Base-by-base conservation (phyloP, 2,113 vertebrate species). In the Heptranchias perlo region DNA sequence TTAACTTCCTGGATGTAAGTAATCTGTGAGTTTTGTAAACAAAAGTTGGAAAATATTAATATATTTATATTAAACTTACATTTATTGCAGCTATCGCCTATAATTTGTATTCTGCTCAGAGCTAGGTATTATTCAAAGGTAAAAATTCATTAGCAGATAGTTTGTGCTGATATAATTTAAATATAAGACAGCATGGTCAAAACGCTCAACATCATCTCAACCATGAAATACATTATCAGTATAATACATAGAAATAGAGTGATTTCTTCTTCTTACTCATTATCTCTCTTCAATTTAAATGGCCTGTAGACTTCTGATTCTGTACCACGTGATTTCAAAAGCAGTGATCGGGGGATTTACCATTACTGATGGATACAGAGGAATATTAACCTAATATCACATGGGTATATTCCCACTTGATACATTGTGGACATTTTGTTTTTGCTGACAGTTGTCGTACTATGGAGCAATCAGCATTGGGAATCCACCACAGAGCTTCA, bases 401-500 rank as follows among this genome's bases (percentile, higher is more conserved):
- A 23, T 95, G 61, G 61, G 1, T 47, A 25, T 5, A 47, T 62
- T 47, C 16, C 23, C n/a, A 25, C 25, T 67, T 62, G 64, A 73
- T 4, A 39, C 23, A 52, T 28, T 31, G 35, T 73, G 14, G 21
- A 23, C 14, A 28, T 4, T 35, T 78, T 31, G 1, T 84, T 61
- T 31, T 62, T 89, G 62, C 52, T 21, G 76, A 58, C 96, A 96
- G 89, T 21, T 92, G 89, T 39, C 89, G 7, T 99, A 99, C 96
- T 99, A 98, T 0, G 99, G 99, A 0, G 39, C 97, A 67, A 98
- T 99, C 91, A 98, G 97, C 62, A 98, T 99, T 23, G 98, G 98
- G 7, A 98, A 98, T 0, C 99, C 99, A 0, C 98, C 98, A 0
- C 98, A 99, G 96, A 96, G 97, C 96, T 99, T 99, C 97, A 97